Evolutionary conservation across 2,797 vertebrate genomes (phyloP), one percentile per base, ranked within the genome.

Genomic region (Melanotaenia boesemani): DNA sequence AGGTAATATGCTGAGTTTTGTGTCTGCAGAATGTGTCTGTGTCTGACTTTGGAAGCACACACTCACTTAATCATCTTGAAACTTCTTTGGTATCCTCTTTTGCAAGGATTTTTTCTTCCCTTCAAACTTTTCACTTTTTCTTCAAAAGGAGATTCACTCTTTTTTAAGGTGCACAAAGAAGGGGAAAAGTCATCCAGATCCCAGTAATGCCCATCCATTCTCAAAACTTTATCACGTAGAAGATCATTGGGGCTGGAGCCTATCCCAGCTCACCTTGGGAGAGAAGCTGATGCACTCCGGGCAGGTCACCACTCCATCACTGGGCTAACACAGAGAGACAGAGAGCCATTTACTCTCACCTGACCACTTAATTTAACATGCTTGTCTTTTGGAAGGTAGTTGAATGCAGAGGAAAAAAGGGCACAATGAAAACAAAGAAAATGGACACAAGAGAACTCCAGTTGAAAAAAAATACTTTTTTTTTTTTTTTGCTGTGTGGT

Each of bases 21-120:
- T 56, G 44, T 63, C 63, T 57, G 62, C 70, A 37, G 32, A 39
- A 24, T 52, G n/a, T 46, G 39, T 32, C 30, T 61, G n/a, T 24
- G 50, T 24, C 54, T 28, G 11, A 48, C 20, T 68, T 8, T 41
- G 10, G 48, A 24, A 59, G 41, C 62, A 44, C 20, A 72, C 13
- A 44, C 26, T 13, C 37, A 24, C 32, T 61, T 36, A 77, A 44
- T 55, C n/a, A 46, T 46, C 16, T 46, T 46, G 44, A 46, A 46
- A 46, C 44, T 46, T 46, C 7, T 46, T 44, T 20, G 18, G 44
- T 7, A 20, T 46, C 44, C 18, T 46, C 46, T 44, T 46, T 46
- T 5, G 18, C 44, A 46, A 18, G 44, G 48, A 7, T 2, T 44
- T 44, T 52, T 22, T 28, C 52, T 54, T 52, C 50, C 55, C 30